Base-by-base conservation (phyloP, 2,888 invertebrate genomes). In the Hirtodrosophila cameraria region DNA sequence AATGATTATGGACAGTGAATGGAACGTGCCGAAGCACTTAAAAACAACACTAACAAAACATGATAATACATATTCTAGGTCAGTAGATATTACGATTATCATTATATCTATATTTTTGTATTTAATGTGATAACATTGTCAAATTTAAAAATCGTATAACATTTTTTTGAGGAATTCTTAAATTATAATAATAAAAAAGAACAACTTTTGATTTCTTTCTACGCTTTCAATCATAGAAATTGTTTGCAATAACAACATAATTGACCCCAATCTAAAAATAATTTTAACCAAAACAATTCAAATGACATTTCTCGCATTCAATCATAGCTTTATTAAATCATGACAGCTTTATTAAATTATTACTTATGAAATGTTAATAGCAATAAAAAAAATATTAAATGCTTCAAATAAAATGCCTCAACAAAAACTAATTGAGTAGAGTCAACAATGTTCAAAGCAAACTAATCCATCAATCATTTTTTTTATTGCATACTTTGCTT, bases 401-500 rank as follows among this genome's bases (percentile, higher is more conserved):
- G 15, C 8, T 42, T 45, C 57, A 53, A 66, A 38, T 39, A 50
- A 68, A 68, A 61, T 61, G 55, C 43, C 61, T 57, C 27, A 75
- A 46, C 41, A 39, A 43, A 45, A 48, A 67, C 63, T 85, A 78
- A 86, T 79, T 86, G 43, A 82, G 62, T 31, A 27, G 13, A 62
- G 69, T 46, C 45, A 62, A 74, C 50, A 69, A 31, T 33, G 38
- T 39, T 45, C 41, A 42, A 13, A 60, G 41, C 72, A 66, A 76
- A 76, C 62, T 43, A 41, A 55, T 63, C 50, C 59, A 81, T 81
- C 87, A 84, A 86, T 86, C 80, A 86, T 61, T 63, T 80, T 77
- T 74, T 80, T 77, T 74, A 80, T 80, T 80, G 80, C 80, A 77
- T 80, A 84, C 80, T 86, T 86, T 72, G n/a, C n/a, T n/a, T n/a